A percentile compares a stretch with the other conserved stretches of the same genome.
Evolutionary conservation across 2,797 vertebrate species (phyloP).

Genomic region (Triplophysa yarkandensis): DNA sequence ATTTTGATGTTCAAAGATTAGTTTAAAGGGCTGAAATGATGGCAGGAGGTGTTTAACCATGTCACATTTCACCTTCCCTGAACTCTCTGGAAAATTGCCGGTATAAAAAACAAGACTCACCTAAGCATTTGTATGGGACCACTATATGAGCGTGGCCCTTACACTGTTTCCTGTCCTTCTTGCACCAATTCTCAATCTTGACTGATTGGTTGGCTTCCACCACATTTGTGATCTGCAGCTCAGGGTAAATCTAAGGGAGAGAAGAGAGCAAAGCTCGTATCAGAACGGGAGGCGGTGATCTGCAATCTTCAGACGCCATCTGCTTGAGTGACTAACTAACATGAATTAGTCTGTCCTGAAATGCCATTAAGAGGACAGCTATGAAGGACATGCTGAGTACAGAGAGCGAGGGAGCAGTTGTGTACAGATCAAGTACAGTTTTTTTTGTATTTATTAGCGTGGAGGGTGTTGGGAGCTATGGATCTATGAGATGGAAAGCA

Average conservation of each 20-base stretch:
- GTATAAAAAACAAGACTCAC: slow-evolving; percentile 74
- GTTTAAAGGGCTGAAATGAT: too few species aligned
- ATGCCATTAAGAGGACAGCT: slow-evolving; percentile 66
- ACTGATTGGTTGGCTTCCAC: slow-evolving; percentile 93
- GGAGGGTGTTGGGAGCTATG: neutral
- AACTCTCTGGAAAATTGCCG: neutral
- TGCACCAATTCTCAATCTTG: slow-evolving; percentile 94
- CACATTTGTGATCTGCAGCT: slow-evolving; percentile 93
- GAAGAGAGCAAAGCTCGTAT: slow-evolving; percentile 42
- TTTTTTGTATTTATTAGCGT: neutral
- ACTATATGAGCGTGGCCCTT: slow-evolving; percentile 87
- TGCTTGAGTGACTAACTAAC: slow-evolving; percentile 58
- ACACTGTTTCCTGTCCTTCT: slow-evolving; percentile 90
- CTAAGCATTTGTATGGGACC: slow-evolving; percentile 94
- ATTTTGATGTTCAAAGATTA: too few species aligned
- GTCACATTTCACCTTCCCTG: neutral
- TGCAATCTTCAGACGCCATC: slow-evolving; percentile 62
- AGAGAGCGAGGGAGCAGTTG: neutral
- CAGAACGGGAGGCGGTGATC: slow-evolving; percentile 60
- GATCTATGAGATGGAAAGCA: neutral
- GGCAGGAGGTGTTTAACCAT: too few species aligned
- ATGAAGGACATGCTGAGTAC: slow-evolving; percentile 48
- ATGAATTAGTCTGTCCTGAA: slow-evolving; percentile 62
- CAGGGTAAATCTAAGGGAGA: slow-evolving; percentile 88
- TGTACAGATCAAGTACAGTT: slow-evolving; percentile 15